phyloP scores from a whole-genome alignment of 2,797 vertebrate genomes.

The Ctenochaetus hawaiiensis region DNA sequence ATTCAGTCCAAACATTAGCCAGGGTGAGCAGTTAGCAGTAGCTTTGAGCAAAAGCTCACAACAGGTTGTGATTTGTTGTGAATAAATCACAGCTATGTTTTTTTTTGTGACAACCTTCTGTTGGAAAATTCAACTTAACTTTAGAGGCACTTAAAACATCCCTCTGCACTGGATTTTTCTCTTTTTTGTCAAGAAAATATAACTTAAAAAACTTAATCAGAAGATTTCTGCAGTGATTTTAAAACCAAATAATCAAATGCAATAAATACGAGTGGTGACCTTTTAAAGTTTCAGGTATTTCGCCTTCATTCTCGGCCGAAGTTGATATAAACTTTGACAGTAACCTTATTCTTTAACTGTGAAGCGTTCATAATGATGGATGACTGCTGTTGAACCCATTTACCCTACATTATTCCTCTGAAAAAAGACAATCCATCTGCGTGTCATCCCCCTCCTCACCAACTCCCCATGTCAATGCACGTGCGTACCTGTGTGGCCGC shows the following conservation, averaged over 20 bases:
- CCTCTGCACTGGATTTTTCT: too few relatives aligned
- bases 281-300: neutral
- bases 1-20: slow-evolving; percentile 1
- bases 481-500: slow-evolving; percentile 22
- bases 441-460: slow-evolving; percentile 47
- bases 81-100: too few relatives aligned
- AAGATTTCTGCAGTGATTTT: neutral
- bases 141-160: too few relatives aligned
- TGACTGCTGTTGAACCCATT: slow-evolving; percentile 66
- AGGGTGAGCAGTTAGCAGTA: neutral
- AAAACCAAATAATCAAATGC: neutral
- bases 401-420: slow-evolving; percentile 64
- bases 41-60: too few relatives aligned
- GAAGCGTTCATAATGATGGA: slow-evolving; percentile 65
- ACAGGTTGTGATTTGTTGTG: too few relatives aligned
- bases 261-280: neutral
- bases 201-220: too few relatives aligned
- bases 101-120: too few relatives aligned
- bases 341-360: slow-evolving; percentile 28
- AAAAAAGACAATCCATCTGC: slow-evolving; percentile 58
- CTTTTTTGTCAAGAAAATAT: too few relatives aligned
- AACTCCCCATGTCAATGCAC: neutral
- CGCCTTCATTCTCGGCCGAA: neutral
- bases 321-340: slow-evolving; percentile 29
- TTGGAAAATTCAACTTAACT: too few relatives aligned